Evolutionary conservation across 2,113 vertebrate genomes (phyloP), one percentile per base, ranked within the genome.

Genomic region (Notiomystis cincta): DNA sequence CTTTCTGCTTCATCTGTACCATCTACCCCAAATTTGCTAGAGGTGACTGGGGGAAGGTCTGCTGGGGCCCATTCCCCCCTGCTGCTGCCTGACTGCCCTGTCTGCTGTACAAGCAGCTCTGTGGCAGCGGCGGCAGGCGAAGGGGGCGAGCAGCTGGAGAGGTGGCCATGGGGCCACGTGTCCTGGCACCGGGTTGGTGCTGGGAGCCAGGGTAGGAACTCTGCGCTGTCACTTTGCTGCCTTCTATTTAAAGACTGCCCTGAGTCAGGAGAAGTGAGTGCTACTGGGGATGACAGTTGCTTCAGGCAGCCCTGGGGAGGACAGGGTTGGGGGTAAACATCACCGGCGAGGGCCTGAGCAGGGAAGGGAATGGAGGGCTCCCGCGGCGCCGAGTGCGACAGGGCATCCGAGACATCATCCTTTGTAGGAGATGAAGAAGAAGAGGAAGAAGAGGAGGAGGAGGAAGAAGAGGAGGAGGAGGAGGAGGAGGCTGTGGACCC

Each of bases 201-300:
- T 94, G 89, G 96, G 89, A 96, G 95, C 93, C 90, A 61, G 96
- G 78, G 79, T 33, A 86, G 89, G 76, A 97, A 89, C 86, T 89
- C 15, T 6, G 70, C 8, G 93, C 98, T 94, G 89, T 96, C 91
- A 95, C 96, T 96, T 94, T 28, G 6, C 75, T 82, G 70, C 82
- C 62, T 97, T 98, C 99, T 99, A 99, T 99, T 99, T 99, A 98
- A 98, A 98, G 98, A 96, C 94, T 95, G 84, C 90, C 98, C 98
- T 98, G 98, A 98, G 98, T 99, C 98, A 98, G 99, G 98, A 98
- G 98, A 97, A 97, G 97, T 8, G 91, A 97, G 96, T 97, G 95
- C 96, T 83, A 82, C 96, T 78, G 89, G 96, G 96, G 94, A 95
- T 96, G 97, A 96, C 97, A 96, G 97, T 97, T 96, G 96, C 96